These are phyloP conservation scores for Dysidea cf. avara DNA, from an alignment of 37 sponge, comb jelly and placozoan genomes.

Conservation along the genomic window DNA sequence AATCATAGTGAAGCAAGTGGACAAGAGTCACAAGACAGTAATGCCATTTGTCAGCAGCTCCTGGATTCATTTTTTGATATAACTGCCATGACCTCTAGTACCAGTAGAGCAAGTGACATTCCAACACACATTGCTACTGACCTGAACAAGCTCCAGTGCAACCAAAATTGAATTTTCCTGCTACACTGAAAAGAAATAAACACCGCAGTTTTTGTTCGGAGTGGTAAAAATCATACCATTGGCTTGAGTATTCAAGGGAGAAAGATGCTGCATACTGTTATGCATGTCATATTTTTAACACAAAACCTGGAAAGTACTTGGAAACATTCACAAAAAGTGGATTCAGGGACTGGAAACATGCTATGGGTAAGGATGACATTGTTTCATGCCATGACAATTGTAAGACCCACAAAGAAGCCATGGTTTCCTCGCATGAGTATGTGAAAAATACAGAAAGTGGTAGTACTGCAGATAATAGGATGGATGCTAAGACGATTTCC, in stretches of 20 bases:
- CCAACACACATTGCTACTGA: too few relatives aligned
- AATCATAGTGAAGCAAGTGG: too few relatives aligned
- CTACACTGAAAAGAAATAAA: slow-evolving; percentile 18
- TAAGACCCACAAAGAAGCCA: slow-evolving; percentile 7
- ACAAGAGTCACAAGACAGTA: too few relatives aligned
- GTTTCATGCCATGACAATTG: slow-evolving; percentile 8
- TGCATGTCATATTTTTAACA: slow-evolving; percentile 14
- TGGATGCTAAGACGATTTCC: too few relatives aligned
- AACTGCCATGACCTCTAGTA: too few relatives aligned
- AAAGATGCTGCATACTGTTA: slow-evolving; percentile 23
- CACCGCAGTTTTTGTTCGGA: slow-evolving; percentile 18
- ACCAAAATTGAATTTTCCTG: slow-evolving; percentile 8
- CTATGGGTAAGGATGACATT: slow-evolving; percentile 17
- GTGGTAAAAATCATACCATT: slow-evolving; percentile 20
- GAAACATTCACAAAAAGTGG: slow-evolving; percentile 10
- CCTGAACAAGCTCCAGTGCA: too few relatives aligned
- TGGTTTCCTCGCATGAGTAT: slow-evolving; percentile 10
- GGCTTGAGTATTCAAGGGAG: slow-evolving; percentile 22
- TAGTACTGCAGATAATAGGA: not conserved
- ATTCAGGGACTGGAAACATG: slow-evolving; percentile 32
- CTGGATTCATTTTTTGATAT: too few relatives aligned
- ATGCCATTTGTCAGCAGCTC: too few relatives aligned
- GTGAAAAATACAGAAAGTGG: not conserved
- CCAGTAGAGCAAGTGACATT: too few relatives aligned
- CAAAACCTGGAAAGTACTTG: slow-evolving; percentile 4